These are phyloP conservation scores for Malurus elegans DNA, from an alignment of 2,113 vertebrate species.

Conservation along the genomic window DNA sequence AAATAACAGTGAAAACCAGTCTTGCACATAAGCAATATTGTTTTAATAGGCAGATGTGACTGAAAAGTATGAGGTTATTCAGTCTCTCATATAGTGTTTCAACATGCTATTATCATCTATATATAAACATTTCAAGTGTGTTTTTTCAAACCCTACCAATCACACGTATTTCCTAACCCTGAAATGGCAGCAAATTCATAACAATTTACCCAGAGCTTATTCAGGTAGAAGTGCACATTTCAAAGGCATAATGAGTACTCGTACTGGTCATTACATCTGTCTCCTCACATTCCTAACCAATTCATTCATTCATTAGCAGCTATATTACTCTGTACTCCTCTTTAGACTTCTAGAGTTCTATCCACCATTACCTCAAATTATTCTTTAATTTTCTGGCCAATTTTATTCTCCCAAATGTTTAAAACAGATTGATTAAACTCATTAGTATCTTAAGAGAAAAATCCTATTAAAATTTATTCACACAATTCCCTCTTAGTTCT, in stretches of 20 bases:
- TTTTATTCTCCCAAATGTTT: not conserved
- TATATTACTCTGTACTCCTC: not conserved
- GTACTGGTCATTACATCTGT: not conserved
- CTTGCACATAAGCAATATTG: not conserved
- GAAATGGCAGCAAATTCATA: not conserved
- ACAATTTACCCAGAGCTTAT: not conserved
- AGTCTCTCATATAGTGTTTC: not conserved
- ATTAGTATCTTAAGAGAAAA: not conserved
- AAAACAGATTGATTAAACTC: not conserved
- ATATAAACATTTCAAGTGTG: not conserved
- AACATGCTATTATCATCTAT: not conserved
- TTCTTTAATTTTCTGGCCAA: not conserved
- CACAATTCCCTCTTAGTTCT: not conserved
- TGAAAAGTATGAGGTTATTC: not conserved
- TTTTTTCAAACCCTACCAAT: not conserved
- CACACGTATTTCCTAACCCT: accelerated
- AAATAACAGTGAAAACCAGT: not conserved
- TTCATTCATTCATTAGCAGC: not conserved
- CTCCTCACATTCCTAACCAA: not conserved
- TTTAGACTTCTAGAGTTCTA: not conserved
- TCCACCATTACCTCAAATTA: not conserved
- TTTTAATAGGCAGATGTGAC: not conserved
- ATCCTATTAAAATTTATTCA: not conserved
- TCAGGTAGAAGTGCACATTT: not conserved
- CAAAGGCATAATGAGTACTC: not conserved